Evolutionary conservation across 1,140 invertebrate species (phyloP).

Genomic region (Nixonia krombeini): DNA sequence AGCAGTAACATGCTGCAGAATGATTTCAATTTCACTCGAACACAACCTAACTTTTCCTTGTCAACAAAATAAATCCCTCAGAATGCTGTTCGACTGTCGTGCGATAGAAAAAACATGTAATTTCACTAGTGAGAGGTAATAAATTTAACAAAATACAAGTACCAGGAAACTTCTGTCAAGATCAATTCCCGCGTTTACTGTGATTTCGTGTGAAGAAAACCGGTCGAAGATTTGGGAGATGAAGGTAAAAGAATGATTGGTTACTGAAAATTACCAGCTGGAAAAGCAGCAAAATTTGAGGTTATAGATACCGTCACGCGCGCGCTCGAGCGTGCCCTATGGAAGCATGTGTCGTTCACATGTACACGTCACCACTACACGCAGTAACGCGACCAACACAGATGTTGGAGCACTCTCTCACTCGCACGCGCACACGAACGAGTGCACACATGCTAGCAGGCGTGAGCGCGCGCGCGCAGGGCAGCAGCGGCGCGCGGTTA

Average conservation of each 20-base stretch:
- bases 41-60: too few relatives aligned
- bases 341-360: slow-evolving; percentile 37
- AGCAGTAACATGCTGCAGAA: too few relatives aligned
- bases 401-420: slow-evolving; percentile 24
- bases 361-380: not conserved
- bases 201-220: not conserved
- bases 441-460: not conserved
- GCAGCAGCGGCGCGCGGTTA: slow-evolving; percentile 58
- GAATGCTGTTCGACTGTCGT: too few relatives aligned
- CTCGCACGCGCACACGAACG: slow-evolving; percentile 25
- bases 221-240: slow-evolving; percentile 16
- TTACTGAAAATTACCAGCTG: slow-evolving; percentile 54
- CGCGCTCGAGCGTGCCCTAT: slow-evolving; percentile 44
- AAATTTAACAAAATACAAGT: too few relatives aligned
- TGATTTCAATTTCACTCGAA: too few relatives aligned
- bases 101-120: too few relatives aligned
- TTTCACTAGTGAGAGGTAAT: too few relatives aligned
- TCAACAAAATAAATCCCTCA: too few relatives aligned
- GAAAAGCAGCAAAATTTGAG: slow-evolving; percentile 57
- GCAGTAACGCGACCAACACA: slow-evolving; percentile 45
- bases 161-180: not conserved
- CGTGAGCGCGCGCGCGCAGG: slow-evolving; percentile 7
- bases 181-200: not conserved
- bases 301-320: slow-evolving; percentile 55
- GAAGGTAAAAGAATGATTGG: not conserved